phyloP scores from a whole-genome alignment of 2,888 invertebrate genomes.

The Agonopterix alstromeriana region DNA sequence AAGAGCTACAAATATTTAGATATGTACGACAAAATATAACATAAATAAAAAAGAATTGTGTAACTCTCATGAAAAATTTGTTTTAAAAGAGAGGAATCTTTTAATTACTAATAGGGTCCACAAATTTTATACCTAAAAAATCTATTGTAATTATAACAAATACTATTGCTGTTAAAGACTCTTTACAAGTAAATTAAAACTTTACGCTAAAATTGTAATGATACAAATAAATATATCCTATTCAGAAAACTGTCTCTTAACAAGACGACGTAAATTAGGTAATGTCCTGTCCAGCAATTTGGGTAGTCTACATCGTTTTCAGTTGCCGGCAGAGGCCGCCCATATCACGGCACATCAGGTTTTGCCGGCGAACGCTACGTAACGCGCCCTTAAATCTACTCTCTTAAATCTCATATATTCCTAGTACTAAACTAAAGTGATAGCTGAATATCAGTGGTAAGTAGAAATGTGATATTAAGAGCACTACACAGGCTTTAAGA shows the following conservation, averaged over 20 bases:
- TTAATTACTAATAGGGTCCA: background rate
- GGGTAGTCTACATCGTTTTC: constrained; percentile 40
- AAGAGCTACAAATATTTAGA: constrained; percentile 56
- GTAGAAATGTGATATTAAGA: constrained; percentile 20
- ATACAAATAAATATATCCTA: no score
- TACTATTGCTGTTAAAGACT: no score
- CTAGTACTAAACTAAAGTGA: background rate
- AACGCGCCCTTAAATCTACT: constrained; percentile 34
- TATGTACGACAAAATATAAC: constrained; percentile 13
- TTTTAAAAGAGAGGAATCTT: background rate
- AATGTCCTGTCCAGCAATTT: constrained; percentile 40
- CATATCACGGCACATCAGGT: constrained; percentile 62
- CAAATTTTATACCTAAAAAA: background rate
- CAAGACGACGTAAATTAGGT: background rate
- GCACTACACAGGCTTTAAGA: constrained; percentile 46
- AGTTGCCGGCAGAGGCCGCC: constrained; percentile 61
- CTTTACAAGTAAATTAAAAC: no score
- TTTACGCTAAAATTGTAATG: no score
- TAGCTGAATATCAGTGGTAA: constrained; percentile 26
- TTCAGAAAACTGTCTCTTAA: background rate
- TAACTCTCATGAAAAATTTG: background rate
- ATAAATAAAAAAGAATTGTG: background rate
- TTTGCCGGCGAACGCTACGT: constrained; percentile 58
- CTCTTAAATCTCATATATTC: background rate
- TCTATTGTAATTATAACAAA: background rate